Evolutionary conservation across 2,888 invertebrate genomes (phyloP).

Genomic region (Boloria selene): DNA sequence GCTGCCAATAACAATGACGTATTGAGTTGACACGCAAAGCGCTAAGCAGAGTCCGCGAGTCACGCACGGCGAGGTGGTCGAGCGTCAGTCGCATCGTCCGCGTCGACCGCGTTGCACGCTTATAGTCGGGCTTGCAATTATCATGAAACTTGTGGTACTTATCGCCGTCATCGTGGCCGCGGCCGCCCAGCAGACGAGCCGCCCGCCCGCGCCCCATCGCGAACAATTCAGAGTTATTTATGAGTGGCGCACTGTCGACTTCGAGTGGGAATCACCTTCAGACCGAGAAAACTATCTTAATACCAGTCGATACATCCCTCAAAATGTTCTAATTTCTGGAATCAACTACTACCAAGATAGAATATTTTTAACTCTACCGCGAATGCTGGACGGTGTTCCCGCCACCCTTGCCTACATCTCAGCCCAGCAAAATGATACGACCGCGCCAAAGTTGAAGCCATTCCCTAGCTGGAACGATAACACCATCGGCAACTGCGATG

Average conservation of each 20-base stretch:
- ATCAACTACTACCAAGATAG: slow-evolving; percentile 85
- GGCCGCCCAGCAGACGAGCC: slow-evolving; percentile 63
- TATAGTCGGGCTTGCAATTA: slow-evolving; percentile 48
- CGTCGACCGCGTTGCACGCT: slow-evolving; percentile 68
- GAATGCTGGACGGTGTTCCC: slow-evolving; percentile 87
- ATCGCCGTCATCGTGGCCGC: slow-evolving; percentile 64
- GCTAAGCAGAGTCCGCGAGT: slow-evolving; percentile 44
- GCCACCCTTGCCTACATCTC: slow-evolving; percentile 85
- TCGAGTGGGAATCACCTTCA: slow-evolving; percentile 84
- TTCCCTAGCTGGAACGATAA: slow-evolving; percentile 89
- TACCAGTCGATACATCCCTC: slow-evolving; percentile 84
- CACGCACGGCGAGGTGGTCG: slow-evolving; percentile 46
- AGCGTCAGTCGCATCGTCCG: slow-evolving; percentile 65
- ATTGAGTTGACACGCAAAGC: slow-evolving; percentile 54
- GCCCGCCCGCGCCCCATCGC: slow-evolving; percentile 52
- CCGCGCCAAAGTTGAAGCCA: slow-evolving; percentile 84
- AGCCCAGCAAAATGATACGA: slow-evolving; percentile 66
- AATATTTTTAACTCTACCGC: slow-evolving; percentile 86
- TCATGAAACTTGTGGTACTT: slow-evolving; percentile 62
- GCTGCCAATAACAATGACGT: slow-evolving; percentile 45
- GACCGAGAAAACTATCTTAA: slow-evolving; percentile 79
- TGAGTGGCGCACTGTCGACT: slow-evolving; percentile 88
- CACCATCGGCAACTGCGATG: slow-evolving; percentile 84
- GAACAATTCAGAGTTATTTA: slow-evolving; percentile 86
- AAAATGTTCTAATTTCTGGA: slow-evolving; percentile 86